Percentiles rank a stretch among this genome's conserved stretches.
These are phyloP conservation scores for Proterorhinus semilunaris DNA, from an alignment of 2,113 vertebrate genomes.

Conservation along the genomic window DNA sequence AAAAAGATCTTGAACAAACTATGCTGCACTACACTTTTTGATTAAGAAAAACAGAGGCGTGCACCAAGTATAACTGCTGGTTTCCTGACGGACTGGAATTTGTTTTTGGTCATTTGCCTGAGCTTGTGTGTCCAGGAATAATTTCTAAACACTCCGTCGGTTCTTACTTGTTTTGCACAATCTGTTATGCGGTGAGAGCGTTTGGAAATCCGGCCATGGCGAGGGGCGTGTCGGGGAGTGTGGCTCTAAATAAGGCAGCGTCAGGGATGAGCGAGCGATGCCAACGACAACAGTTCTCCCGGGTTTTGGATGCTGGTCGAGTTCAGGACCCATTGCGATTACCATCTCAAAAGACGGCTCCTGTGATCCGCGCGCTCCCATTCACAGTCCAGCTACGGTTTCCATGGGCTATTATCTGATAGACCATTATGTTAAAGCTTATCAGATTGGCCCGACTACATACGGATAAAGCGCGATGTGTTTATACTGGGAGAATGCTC, in stretches of 20 bases:
- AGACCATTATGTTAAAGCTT: constrained; percentile 33
- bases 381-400: constrained; percentile 37
- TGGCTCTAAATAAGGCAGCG: constrained; percentile 37
- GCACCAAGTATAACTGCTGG: constrained; percentile 11
- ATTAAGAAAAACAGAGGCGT: neutral
- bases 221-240: constrained; percentile 15
- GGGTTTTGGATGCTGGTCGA: constrained; percentile 56
- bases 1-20: no score
- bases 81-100: constrained; percentile 38
- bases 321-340: constrained; percentile 65
- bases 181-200: constrained; percentile 38
- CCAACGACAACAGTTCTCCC: constrained; percentile 71
- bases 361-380: constrained; percentile 21
- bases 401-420: constrained; percentile 55
- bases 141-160: constrained; percentile 2
- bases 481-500: constrained; percentile 29
- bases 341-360: constrained; percentile 65
- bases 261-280: constrained; percentile 42
- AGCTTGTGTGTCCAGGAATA: constrained; percentile 2
- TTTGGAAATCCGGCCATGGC: constrained; percentile 43
- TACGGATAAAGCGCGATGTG: constrained; percentile 38
- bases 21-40: no score
- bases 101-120: constrained; percentile 26
- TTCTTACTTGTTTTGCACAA: constrained; percentile 37
- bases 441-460: constrained; percentile 51